phyloP scores from a whole-genome alignment of 2,888 invertebrate species.

The Orthonychiurus folsomi region DNA sequence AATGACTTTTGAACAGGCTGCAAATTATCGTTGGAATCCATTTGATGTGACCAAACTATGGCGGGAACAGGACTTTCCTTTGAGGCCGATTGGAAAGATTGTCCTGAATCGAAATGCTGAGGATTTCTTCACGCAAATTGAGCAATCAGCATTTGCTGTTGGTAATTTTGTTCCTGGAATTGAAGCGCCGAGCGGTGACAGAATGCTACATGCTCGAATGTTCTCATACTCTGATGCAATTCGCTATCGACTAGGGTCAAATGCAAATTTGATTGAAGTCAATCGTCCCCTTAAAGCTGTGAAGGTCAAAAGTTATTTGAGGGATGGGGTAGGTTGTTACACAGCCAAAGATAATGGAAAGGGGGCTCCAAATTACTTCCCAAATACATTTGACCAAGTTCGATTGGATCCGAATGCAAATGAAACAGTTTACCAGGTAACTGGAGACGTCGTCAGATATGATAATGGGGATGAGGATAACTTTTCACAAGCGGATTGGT shows the following conservation, averaged over 20 bases:
- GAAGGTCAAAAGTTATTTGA: constrained; percentile 63
- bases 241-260: constrained; percentile 77
- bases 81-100: constrained; percentile 78
- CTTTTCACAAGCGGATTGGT: constrained; percentile 67
- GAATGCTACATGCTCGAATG: constrained; percentile 60
- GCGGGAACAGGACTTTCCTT: constrained; percentile 76
- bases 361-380: constrained; percentile 87
- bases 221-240: constrained; percentile 89
- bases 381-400: constrained; percentile 89
- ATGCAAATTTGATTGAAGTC: constrained; percentile 84
- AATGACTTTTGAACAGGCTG: constrained; percentile 46
- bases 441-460: constrained; percentile 63
- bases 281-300: constrained; percentile 82
- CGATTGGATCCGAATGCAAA: constrained; percentile 58
- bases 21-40: constrained; percentile 28
- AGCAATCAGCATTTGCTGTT: constrained; percentile 85
- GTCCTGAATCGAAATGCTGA: constrained; percentile 78
- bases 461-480: constrained; percentile 81
- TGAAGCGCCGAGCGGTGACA: constrained; percentile 86
- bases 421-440: constrained; percentile 52
- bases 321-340: constrained; percentile 60
- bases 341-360: constrained; percentile 78
- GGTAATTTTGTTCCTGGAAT: constrained; percentile 85
- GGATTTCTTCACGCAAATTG: constrained; percentile 89
- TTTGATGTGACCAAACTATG: constrained; percentile 50